Base-by-base conservation (phyloP, 2,113 vertebrate species). In the Ammodytes dubius region DNA sequence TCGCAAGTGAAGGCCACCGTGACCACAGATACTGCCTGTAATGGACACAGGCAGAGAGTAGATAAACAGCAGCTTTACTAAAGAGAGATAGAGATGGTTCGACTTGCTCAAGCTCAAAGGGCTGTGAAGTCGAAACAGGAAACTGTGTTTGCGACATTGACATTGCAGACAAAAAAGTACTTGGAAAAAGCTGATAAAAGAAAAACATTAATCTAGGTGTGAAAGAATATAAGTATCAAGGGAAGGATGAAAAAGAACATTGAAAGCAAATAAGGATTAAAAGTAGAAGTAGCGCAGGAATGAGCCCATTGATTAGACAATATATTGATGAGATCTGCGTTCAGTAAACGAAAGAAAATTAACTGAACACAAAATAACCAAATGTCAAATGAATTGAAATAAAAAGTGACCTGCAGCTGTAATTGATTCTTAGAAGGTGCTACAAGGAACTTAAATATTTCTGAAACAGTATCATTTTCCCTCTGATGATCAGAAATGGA, bases 1-100 rank as follows among this genome's bases (percentile, higher is more conserved):
- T 46, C 39, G 61, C 2, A 17, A 56, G 65, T 60, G 66, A 85
- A 76, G n/a, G 66, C 56, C 68, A 60, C 15, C 7, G 45, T 77
- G 50, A 67, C 56, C 74, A 42, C 39, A 58, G 39, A n/a, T 10
- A 15, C 42, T 56, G 9, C 43, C 13, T 15, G 15, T 45, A 50
- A 79, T 35, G 40, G 72, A 60, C 60, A 49, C 45, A 10, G 17
- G 17, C 0, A 8, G 35, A 75, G 42, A 49, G 39, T 64, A 39
- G 64, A 83, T 67, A 68, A 66, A 71, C 61, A 67, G 58, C 2
- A 53, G 50, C 14, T 47, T 27, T 27, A 27, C 27, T 27, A 27
- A 27, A 27, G 27, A 58, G 15, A 52, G 49, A 70, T 6, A 7
- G 0, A 47, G 13, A 63, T 40, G 19, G 39, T 43, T 37, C 49